Percentiles rank a stretch among this genome's conserved stretches.
Evolutionary conservation across 2,113 vertebrate species (phyloP).

Genomic region (Xenopus laevis): DNA sequence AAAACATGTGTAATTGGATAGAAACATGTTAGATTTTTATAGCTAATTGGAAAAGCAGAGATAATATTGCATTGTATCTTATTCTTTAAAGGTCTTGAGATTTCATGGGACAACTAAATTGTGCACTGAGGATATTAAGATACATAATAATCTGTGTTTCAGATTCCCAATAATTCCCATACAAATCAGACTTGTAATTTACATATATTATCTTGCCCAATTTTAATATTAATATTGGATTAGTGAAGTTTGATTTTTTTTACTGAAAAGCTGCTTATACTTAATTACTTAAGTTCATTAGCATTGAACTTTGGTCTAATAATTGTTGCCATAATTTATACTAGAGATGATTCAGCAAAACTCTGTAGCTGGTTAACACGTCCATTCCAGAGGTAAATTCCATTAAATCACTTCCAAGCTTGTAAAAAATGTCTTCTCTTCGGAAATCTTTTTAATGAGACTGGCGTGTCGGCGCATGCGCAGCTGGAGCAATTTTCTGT

Average conservation of each 20-base stretch:
- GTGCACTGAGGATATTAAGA: conserved; percentile 16
- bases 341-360: background rate
- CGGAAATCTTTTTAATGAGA: too few relatives aligned
- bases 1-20: conserved; percentile 62
- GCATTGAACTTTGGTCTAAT: background rate
- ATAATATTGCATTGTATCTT: conserved; percentile 54
- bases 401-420: background rate
- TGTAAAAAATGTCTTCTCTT: too few relatives aligned
- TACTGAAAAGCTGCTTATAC: background rate
- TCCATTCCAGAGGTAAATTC: background rate
- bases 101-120: conserved; percentile 45
- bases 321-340: background rate
- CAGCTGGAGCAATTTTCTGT: too few relatives aligned
- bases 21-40: conserved; percentile 54
- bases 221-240: conserved; percentile 5
- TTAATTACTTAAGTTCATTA: background rate
- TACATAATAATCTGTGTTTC: conserved; percentile 10
- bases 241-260: background rate
- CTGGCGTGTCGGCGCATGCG: too few relatives aligned
- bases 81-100: conserved; percentile 54
- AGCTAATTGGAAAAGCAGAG: conserved; percentile 60
- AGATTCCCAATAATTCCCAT: too few relatives aligned
- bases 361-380: background rate
- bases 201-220: background rate
- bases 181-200: too few relatives aligned